Conservation (phyloP, 2,888 invertebrate genomes). For the Drosophila aldrichi region DNA sequence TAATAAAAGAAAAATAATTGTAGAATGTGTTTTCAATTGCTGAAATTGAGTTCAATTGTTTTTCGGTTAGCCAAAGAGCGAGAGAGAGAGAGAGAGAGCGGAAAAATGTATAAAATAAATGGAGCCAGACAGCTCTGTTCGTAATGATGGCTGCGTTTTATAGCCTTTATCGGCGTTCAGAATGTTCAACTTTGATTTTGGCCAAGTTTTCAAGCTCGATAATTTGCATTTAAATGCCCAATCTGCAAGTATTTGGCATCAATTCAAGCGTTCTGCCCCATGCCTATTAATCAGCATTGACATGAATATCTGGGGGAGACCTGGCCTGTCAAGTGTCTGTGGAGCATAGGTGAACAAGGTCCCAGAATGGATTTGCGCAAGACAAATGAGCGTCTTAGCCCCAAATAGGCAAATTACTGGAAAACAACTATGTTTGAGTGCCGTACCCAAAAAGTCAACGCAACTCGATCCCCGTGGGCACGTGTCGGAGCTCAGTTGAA, state of each 20-base stretch:
- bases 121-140: conserved; percentile 35
- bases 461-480: conserved; percentile 26
- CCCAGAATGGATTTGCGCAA: conserved; percentile 48
- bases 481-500: conserved; percentile 54
- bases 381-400: conserved; percentile 67
- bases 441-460: conserved; percentile 44
- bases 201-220: conserved; percentile 16
- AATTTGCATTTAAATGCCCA: conserved; percentile 48
- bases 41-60: conserved; percentile 32
- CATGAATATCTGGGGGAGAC: conserved; percentile 22
- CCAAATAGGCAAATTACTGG: conserved; percentile 67
- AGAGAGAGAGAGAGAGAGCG: neutral
- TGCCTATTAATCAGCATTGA: conserved; percentile 66
- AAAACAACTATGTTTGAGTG: conserved; percentile 60
- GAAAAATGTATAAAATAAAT: conserved; percentile 21
- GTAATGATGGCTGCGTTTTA: conserved; percentile 46
- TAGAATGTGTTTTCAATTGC: conserved; percentile 37
- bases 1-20: conserved; percentile 25
- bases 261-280: conserved; percentile 3
- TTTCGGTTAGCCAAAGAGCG: conserved; percentile 5
- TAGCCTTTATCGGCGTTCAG: conserved; percentile 27
- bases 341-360: conserved; percentile 57
- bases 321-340: conserved; percentile 25
- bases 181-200: conserved; percentile 20
- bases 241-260: conserved; percentile 17